Evolutionary conservation across 2,797 vertebrate species (phyloP), one percentile per base, ranked within the genome.

Genomic region (Enoplosus armatus): DNA sequence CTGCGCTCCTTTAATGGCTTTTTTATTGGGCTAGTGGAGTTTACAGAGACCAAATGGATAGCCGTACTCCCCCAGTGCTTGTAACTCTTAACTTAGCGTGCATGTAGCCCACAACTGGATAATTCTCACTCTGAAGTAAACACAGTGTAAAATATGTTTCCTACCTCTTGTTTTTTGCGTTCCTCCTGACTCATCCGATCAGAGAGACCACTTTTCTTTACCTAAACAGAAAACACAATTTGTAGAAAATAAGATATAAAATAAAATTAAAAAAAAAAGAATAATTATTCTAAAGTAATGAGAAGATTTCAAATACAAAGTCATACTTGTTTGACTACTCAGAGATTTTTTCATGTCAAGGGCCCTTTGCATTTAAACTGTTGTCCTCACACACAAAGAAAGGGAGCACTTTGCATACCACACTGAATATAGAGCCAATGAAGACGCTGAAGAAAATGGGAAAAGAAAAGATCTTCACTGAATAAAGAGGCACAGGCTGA

Each of bases 121-220:
- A 33, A 33, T 61, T 61, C 37, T 70, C 43, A 79, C 26, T 56
- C 18, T 29, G 18, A n/a, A 54, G 15, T 14, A 76, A 48, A 55
- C 10, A n/a, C 59, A 77, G 37, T 50, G 4, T 29, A 39, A 74
- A 78, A 50, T 14, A 20, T 0, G 18, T 69, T n/a, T 87, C 80
- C 47, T 88, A 99, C 98, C 97, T 99, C 98, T 92, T 99, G 98
- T 67, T 95, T 95, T 86, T 99, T 99, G 72, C 97, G 97, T 73
- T 98, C 97, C 67, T 99, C 98, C 83, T 96, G 96, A 89, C 92
- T 96, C 78, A 98, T 85, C 0, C 80, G 90, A 4, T 97, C 96
- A 5, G 91, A 96, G n/a, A 97, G 81, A 15, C 97, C 97, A 37
- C 96, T 98, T 93, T 95, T 98, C 92, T 96, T 98, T n/a, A 99